Conservation (phyloP, 2,888 invertebrate species). For the Oscheius onirici region DNA sequence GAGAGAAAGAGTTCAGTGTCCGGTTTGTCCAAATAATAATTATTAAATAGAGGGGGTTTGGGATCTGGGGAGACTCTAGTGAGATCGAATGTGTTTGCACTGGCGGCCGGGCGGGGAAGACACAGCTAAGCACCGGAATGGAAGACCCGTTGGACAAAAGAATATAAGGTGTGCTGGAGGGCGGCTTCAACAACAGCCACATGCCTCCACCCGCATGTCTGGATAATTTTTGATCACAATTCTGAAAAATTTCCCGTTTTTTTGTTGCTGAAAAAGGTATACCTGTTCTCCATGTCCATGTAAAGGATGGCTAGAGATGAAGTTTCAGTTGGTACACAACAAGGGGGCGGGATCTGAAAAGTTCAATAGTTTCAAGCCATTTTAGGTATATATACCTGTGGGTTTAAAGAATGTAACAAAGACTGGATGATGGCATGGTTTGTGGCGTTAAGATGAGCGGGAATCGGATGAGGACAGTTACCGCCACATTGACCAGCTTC, state of each 20-base stretch:
- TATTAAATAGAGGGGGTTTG: slow-evolving; percentile 26
- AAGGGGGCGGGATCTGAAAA: slow-evolving; percentile 87
- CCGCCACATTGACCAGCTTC: slow-evolving; percentile 96
- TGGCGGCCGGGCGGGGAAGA: slow-evolving; percentile 33
- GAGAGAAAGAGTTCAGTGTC: background rate
- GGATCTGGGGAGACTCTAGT: slow-evolving; percentile 24
- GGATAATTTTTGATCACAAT: slow-evolving; percentile 94
- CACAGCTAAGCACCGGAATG: slow-evolving; percentile 33
- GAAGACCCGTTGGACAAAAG: slow-evolving; percentile 23
- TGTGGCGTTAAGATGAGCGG: slow-evolving; percentile 92
- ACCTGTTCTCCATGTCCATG: slow-evolving; percentile 78
- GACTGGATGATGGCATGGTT: slow-evolving; percentile 99
- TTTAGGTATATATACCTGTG: slow-evolving; percentile 71
- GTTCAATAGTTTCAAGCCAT: slow-evolving; percentile 70
- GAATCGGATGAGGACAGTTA: slow-evolving; percentile 90
- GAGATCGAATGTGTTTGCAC: slow-evolving; percentile 29
- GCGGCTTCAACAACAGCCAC: slow-evolving; percentile 80
- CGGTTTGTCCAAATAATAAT: slow-evolving; percentile 19
- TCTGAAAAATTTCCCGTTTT: slow-evolving; percentile 81
- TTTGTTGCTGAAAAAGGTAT: background rate
- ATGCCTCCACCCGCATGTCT: slow-evolving; percentile 97
- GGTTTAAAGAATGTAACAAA: slow-evolving; percentile 91
- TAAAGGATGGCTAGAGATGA: slow-evolving; percentile 95
- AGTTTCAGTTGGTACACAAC: slow-evolving; percentile 94
- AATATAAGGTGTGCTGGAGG: slow-evolving; percentile 1